Percentiles rank a stretch among this genome's conserved stretches.
These are phyloP conservation scores for Tretioscincus oriximinensis DNA, from an alignment of 2,113 vertebrate genomes.

Conservation along the genomic window DNA sequence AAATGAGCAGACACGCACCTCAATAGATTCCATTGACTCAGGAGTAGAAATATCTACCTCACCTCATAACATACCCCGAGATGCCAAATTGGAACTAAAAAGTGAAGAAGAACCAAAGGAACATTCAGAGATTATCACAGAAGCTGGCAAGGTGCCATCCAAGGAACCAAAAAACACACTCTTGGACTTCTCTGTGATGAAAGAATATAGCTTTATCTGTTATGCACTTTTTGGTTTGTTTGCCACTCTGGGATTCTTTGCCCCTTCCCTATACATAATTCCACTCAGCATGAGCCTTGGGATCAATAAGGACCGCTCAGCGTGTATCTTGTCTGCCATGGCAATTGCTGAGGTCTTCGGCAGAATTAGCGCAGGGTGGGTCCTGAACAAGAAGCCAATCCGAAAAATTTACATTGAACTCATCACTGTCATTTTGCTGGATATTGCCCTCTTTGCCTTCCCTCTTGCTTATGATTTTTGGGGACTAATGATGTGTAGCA, in stretches of 20 bases:
- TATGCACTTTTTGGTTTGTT: conserved; percentile 94
- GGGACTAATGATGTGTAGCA: conserved; percentile 85
- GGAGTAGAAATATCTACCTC: conserved; percentile 89
- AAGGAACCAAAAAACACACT: conserved; percentile 64
- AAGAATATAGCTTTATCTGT: conserved; percentile 86
- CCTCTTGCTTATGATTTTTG: conserved; percentile 85
- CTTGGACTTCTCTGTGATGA: conserved; percentile 89
- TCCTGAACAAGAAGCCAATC: conserved; percentile 78
- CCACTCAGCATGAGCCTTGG: conserved; percentile 87
- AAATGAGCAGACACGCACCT: conserved; percentile 87
- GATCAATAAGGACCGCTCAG: conserved; percentile 79
- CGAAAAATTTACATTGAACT: conserved; percentile 90
- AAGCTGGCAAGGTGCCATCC: conserved; percentile 15
- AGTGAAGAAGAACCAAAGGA: conserved; percentile 60
- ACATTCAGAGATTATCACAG: conserved; percentile 40
- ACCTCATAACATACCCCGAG: conserved; percentile 72
- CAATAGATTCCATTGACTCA: conserved; percentile 89
- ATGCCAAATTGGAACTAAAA: conserved; percentile 54
- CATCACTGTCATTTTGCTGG: conserved; percentile 77
- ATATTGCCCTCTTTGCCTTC: conserved; percentile 83
- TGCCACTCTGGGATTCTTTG: conserved; percentile 93
- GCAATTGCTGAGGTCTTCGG: conserved; percentile 90
- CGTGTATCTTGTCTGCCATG: conserved; percentile 86
- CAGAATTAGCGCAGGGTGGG: conserved; percentile 81
- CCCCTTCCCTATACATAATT: conserved; percentile 90